Base-by-base conservation (phyloP, 2,113 vertebrate genomes). In the Corvus cornix region DNA sequence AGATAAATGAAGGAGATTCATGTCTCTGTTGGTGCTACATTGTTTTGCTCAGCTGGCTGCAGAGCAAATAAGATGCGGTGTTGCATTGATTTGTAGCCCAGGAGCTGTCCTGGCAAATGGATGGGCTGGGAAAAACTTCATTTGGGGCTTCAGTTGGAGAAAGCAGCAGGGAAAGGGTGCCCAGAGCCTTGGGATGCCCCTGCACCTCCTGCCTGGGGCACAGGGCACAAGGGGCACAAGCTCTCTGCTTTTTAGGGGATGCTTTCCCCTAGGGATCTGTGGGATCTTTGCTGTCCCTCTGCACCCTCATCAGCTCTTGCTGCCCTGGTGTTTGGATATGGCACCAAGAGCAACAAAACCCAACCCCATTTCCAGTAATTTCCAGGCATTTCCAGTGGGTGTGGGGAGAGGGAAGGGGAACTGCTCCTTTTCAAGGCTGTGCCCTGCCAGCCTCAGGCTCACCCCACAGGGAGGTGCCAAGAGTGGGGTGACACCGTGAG, bases 1-100 rank as follows among this genome's bases (percentile, higher is more conserved):
- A 96, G 96, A 96, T 90, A 96, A 97, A 96, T 95, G 96, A 84
- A 75, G 88, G 93, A 89, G 94, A 93, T 95, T 95, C 89, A 35
- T 43, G 93, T 87, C 90, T 93, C 93, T 95, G 94, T 78, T 87
- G 85, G 93, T 11, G 58, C 85, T 75, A 79, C 90, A 41, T 90
- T 90, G 91, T 89, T 95, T 96, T 88, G 87, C 89, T 96, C 91
- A 95, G 86, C 64, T 87, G 85, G 95, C 90, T 87, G 87, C 93
- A 79, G 93, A 92, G 93, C 88, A 93, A 95, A 94, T 83, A 87
- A 72, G 83, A 89, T 52, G 53, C 17, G 12, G 70, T 58, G 75
- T 69, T 1, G 48, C 96, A 91, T 93, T 93, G 95, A 95, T 96
- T 95, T 94, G 90, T 53, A 82, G 86, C 33, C 93, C 35, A 51